These are phyloP conservation scores for Troilus luridus DNA, from an alignment of 2,888 invertebrate species.

Conservation along the genomic window DNA sequence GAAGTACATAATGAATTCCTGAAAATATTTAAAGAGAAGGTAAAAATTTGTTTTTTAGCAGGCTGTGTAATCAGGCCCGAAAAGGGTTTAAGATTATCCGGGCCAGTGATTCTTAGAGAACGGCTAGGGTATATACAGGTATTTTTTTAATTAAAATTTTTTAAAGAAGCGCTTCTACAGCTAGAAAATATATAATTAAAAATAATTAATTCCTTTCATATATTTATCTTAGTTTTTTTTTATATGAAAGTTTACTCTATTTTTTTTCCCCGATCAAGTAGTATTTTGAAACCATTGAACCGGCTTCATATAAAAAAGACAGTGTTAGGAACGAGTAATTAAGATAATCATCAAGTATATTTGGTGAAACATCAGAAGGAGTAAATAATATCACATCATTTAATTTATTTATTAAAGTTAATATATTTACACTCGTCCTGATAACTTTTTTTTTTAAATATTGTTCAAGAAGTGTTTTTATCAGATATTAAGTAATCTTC, in stretches of 20 bases:
- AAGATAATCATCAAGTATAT: not conserved
- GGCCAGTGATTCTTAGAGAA: constrained; percentile 21
- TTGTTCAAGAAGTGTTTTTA: too few relatives aligned
- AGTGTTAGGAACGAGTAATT: not conserved
- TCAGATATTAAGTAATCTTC: too few relatives aligned
- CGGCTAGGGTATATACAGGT: constrained; percentile 18
- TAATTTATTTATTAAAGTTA: too few relatives aligned
- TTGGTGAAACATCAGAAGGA: too few relatives aligned
- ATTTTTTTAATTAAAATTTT: constrained; percentile 39
- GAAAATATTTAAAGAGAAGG: not conserved
- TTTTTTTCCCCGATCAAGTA: not conserved
- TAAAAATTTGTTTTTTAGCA: constrained; percentile 41
- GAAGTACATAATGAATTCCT: not conserved
- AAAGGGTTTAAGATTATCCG: constrained; percentile 33
- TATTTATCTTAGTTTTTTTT: not conserved
- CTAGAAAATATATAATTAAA: constrained; percentile 41
- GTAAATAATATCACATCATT: too few relatives aligned
- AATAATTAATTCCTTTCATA: constrained; percentile 28
- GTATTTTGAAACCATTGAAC: not conserved
- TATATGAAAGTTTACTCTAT: not conserved
- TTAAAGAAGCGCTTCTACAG: constrained; percentile 16
- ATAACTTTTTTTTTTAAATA: too few relatives aligned
- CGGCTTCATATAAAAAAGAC: not conserved
- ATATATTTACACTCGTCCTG: too few relatives aligned
- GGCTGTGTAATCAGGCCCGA: constrained; percentile 22